Evolutionary conservation across 2,797 vertebrate species (phyloP).

Genomic region (Melanotaenia boesemani): DNA sequence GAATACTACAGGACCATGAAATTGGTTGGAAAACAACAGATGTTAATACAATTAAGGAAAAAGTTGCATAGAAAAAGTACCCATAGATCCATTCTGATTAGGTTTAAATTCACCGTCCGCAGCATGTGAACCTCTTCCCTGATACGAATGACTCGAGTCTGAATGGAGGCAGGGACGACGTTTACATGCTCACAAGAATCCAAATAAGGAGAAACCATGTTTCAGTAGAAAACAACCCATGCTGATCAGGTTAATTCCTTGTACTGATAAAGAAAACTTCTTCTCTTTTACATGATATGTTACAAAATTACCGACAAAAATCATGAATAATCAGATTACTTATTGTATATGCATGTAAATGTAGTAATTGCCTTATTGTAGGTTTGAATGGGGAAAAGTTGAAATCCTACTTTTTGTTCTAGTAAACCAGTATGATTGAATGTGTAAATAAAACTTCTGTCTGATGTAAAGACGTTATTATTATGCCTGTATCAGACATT

Average conservation of each 20-base stretch:
- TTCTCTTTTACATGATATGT: too few relatives aligned
- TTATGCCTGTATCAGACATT: too few relatives aligned
- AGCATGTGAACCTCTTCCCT: neutral
- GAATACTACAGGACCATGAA: neutral
- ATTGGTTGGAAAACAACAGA: neutral
- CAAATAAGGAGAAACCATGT: neutral
- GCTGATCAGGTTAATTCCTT: slow-evolving; percentile 12
- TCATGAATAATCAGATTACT: too few relatives aligned
- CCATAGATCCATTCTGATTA: neutral
- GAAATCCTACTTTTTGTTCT: too few relatives aligned
- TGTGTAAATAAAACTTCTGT: too few relatives aligned
- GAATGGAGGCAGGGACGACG: neutral
- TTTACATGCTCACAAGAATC: slow-evolving; percentile 5
- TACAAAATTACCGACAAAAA: too few relatives aligned
- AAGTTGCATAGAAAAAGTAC: neutral
- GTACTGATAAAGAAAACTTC: slow-evolving; percentile 3
- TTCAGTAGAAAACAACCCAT: neutral
- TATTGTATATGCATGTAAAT: too few relatives aligned
- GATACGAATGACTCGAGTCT: neutral
- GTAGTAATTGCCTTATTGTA: too few relatives aligned
- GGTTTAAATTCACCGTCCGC: neutral
- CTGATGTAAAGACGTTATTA: too few relatives aligned
- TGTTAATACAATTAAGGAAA: neutral
- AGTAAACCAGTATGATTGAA: too few relatives aligned
- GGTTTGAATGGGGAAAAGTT: neutral